phyloP scores from a whole-genome alignment of 2,888 invertebrate genomes.

The Rutpela maculata region DNA sequence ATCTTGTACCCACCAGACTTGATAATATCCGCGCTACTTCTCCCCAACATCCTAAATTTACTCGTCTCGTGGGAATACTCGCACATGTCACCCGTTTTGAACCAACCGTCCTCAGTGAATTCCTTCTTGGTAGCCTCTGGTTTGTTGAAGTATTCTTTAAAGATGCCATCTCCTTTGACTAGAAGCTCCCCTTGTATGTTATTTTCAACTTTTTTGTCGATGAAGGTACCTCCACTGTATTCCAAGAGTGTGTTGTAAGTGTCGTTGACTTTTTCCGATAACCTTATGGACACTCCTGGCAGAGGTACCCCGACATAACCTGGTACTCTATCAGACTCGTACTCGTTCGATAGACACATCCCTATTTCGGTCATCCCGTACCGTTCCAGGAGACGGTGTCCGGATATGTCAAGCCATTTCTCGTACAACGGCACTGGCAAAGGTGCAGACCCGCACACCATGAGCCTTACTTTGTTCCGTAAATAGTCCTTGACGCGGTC shows the following conservation, averaged over 20 bases:
- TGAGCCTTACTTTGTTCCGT: slow-evolving; percentile 73
- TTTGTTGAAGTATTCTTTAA: slow-evolving; percentile 86
- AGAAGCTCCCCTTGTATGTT: slow-evolving; percentile 77
- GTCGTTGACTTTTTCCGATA: slow-evolving; percentile 71
- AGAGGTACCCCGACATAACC: slow-evolving; percentile 87
- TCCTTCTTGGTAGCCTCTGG: slow-evolving; percentile 81
- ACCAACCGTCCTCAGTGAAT: slow-evolving; percentile 89
- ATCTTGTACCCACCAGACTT: slow-evolving; percentile 92
- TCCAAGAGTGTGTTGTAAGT: slow-evolving; percentile 64
- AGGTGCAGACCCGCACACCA: slow-evolving; percentile 86
- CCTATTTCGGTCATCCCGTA: slow-evolving; percentile 93
- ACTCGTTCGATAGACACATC: slow-evolving; percentile 89
- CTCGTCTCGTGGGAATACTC: slow-evolving; percentile 76
- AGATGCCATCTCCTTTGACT: slow-evolving; percentile 81
- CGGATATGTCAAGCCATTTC: slow-evolving; percentile 88
- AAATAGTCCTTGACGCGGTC: slow-evolving; percentile 78
- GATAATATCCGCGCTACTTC: slow-evolving; percentile 89
- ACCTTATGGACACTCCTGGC: slow-evolving; percentile 80
- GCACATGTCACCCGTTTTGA: slow-evolving; percentile 91
- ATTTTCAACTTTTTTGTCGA: slow-evolving; percentile 43
- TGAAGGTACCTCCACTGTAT: slow-evolving; percentile 58
- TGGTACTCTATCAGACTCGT: slow-evolving; percentile 76
- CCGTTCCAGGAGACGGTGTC: slow-evolving; percentile 76
- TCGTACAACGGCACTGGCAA: slow-evolving; percentile 83
- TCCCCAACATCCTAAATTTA: slow-evolving; percentile 85